A percentile compares a stretch with the other conserved stretches of the same genome.
These are phyloP conservation scores for Gonocerus acuteangulatus DNA, from an alignment of 2,888 invertebrate species.

Conservation along the genomic window DNA sequence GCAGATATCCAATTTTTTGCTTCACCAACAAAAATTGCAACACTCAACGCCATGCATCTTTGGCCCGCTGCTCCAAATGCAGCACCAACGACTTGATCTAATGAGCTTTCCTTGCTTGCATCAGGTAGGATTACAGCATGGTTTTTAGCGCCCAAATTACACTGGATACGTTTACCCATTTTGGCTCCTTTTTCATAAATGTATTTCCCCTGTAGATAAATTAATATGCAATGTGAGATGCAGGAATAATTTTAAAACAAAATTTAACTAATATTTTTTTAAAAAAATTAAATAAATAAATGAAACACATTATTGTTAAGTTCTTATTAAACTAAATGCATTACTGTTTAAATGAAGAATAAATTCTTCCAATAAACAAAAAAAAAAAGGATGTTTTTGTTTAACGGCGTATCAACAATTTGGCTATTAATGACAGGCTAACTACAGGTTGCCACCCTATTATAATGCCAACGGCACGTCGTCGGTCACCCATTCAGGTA, in stretches of 20 bases:
- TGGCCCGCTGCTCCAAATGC: conserved; percentile 99
- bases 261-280: not conserved
- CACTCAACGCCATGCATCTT: conserved; percentile 97
- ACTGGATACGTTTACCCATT: conserved; percentile 89
- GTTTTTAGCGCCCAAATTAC: conserved; percentile 99
- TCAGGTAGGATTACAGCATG: conserved; percentile 96
- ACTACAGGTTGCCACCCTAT: no score
- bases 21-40: conserved; percentile 85
- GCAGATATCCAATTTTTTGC: conserved; percentile 92
- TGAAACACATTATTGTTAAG: not conserved
- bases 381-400: no score
- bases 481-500: no score
- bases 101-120: conserved; percentile 91
- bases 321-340: no score
- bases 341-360: no score
- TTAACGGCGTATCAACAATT: no score
- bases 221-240: no score
- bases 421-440: no score
- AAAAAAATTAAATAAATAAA: not conserved
- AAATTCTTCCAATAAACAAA: no score
- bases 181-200: conserved; percentile 85
- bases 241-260: no score
- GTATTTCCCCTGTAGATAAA: conserved; percentile 62
- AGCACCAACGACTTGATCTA: conserved; percentile 87
- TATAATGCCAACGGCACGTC: no score